A percentile compares a stretch with the other conserved stretches of the same genome.
Conservation (phyloP, 2,888 invertebrate species). For the Pollenia angustigena region DNA sequence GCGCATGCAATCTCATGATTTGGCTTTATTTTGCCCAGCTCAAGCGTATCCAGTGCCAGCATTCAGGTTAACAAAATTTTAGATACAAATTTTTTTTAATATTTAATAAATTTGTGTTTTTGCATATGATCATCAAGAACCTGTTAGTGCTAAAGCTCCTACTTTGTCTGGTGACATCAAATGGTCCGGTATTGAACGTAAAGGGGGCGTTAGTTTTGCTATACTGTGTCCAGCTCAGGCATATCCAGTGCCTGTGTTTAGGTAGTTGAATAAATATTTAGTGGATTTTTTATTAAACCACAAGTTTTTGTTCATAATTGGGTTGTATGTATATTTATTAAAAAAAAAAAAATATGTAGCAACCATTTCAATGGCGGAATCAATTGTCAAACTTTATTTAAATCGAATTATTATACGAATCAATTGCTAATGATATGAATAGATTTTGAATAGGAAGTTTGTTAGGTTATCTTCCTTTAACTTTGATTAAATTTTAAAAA, state of each 20-base stretch:
- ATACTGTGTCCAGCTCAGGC: conserved; percentile 91
- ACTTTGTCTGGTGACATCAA: conserved; percentile 89
- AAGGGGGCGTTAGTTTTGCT: conserved; percentile 81
- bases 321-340: too few species aligned
- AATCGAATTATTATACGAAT: too few species aligned
- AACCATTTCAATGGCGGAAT: too few species aligned
- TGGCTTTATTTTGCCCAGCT: conserved; percentile 90
- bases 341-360: too few species aligned
- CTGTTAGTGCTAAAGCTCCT: conserved; percentile 89
- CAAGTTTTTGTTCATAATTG: neutral
- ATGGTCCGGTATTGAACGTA: conserved; percentile 86
- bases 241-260: conserved; percentile 88
- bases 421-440: too few species aligned
- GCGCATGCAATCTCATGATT: conserved; percentile 87
- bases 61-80: conserved; percentile 85
- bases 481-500: too few species aligned
- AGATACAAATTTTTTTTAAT: neutral
- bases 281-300: too few species aligned
- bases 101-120: conserved; percentile 10
- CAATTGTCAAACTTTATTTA: too few species aligned
- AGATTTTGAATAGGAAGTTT: too few species aligned
- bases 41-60: conserved; percentile 90
- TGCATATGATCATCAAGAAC: conserved; percentile 84
- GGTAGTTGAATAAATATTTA: conserved; percentile 83
- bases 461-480: too few species aligned